Evolutionary conservation across 2,113 vertebrate species (phyloP), one percentile per base, ranked within the genome.

Genomic region (Brienomyrus longianalis): DNA sequence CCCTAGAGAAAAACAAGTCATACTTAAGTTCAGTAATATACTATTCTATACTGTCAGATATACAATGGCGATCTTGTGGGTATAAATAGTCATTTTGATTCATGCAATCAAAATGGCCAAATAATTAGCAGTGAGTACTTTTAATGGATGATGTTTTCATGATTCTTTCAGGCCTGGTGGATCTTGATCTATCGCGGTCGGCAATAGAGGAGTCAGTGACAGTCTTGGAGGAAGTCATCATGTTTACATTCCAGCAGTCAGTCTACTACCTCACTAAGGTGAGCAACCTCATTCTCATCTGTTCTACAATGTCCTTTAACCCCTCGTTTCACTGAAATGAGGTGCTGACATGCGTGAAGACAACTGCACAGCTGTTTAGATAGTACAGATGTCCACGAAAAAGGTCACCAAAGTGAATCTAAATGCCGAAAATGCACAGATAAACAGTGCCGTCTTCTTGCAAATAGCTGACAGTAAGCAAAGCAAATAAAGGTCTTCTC

Each of bases 241-340:
- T 97, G 96, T 94, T 96, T 17, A 94, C 95, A 87, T 97, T 97
- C 91, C 96, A 97, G 93, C 96, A 97, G 93, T 96, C 95, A 89
- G 96, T 97, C 80, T 96, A 96, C 93, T 96, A 97, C 93, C 93
- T 96, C 80, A 97, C 96, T 87, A 88, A 88, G 50, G 87, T 88
- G 56, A 88, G 39, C 39, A 43, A 66, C 17, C 43, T 80, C 56
- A 45, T 9, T 88, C 54, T 45, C 35, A 31, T 45, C 19, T 39
- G 39, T 48, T 5, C 43, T 2, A 2, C 80, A 21, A 43, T 21
- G 80, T 47, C 17, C 47, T 83, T 43, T 47, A 47, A 23, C n/a
- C 80, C 39, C 45, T 83, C 21, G 19, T 84, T n/a, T 50, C 19
- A n/a, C 21, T 77, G 35, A 77, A 39, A 77, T 84, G 19, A 84